phyloP scores from a whole-genome alignment of 2,797 vertebrate genomes.

The Falco peregrinus region DNA sequence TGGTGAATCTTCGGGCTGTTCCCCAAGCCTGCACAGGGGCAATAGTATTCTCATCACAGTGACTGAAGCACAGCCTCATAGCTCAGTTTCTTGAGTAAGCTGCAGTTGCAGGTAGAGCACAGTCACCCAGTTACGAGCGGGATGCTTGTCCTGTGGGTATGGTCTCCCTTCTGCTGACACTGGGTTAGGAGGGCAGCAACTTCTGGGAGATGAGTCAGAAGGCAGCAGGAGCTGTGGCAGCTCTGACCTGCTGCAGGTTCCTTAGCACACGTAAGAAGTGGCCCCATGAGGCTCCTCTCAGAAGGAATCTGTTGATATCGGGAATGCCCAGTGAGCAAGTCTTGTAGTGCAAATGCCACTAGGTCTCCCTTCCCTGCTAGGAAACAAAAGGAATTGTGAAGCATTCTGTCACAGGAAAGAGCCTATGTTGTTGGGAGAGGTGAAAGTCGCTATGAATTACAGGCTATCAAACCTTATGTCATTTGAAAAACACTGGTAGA shows the following conservation, averaged over 20 bases:
- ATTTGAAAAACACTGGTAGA: not conserved
- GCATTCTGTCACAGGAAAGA: not conserved
- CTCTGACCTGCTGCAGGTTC: not conserved
- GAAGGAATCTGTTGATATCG: not conserved
- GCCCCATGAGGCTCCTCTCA: not conserved
- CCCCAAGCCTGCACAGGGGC: not conserved
- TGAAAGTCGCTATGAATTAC: not conserved
- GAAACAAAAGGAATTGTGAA: not conserved
- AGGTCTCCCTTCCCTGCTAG: not conserved
- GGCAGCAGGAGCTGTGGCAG: not conserved
- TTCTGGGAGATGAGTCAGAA: not conserved
- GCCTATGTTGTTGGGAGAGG: not conserved
- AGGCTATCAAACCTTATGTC: not conserved
- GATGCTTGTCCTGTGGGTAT: no score
- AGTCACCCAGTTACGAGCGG: not conserved
- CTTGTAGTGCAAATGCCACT: not conserved
- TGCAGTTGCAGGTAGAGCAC: not conserved
- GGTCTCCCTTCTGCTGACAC: not conserved
- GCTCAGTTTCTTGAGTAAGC: not conserved
- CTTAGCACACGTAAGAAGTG: not conserved
- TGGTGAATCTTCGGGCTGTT: not conserved
- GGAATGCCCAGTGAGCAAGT: not conserved
- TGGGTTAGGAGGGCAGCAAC: not conserved
- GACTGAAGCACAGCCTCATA: not conserved
- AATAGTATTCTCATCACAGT: not conserved